Conservation (phyloP, 2,113 vertebrate species). For the Acanthochromis polyacanthus region DNA sequence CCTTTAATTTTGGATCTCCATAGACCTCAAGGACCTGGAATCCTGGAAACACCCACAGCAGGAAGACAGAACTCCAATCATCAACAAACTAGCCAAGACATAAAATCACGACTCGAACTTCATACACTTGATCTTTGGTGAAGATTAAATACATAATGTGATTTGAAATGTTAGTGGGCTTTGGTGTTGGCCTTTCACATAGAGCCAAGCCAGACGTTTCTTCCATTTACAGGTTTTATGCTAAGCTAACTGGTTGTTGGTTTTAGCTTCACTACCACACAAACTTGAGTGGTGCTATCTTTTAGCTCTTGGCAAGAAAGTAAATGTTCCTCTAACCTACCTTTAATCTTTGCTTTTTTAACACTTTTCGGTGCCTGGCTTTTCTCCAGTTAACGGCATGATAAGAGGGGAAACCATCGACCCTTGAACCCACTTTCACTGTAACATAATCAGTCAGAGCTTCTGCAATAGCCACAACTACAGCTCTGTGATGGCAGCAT, state of each 20-base stretch:
- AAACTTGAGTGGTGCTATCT: background rate
- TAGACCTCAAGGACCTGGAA: too few species aligned
- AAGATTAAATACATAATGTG: too few species aligned
- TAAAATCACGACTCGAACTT: too few species aligned
- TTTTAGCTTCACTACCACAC: too few species aligned
- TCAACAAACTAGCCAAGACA: too few species aligned
- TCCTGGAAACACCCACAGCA: too few species aligned
- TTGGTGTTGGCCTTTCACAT: background rate
- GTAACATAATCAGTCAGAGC: conserved; percentile 42
- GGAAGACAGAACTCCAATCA: too few species aligned
- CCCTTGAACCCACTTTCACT: conserved; percentile 63
- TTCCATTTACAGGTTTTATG: background rate
- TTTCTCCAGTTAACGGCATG: conserved; percentile 25
- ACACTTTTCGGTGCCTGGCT: conserved; percentile 37
- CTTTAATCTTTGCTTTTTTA: conserved; percentile 39
- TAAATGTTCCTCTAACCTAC: conserved; percentile 13
- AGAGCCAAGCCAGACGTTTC: background rate
- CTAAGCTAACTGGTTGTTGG: background rate
- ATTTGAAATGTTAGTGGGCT: background rate
- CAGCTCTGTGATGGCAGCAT: conserved; percentile 33
- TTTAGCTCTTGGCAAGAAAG: background rate
- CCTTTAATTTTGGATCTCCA: too few species aligned
- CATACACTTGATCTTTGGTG: too few species aligned
- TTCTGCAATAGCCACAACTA: conserved; percentile 38
- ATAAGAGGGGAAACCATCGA: conserved; percentile 48